Conservation (phyloP, 1,140 invertebrate genomes). For the Thaumetopoea pityocampa region DNA sequence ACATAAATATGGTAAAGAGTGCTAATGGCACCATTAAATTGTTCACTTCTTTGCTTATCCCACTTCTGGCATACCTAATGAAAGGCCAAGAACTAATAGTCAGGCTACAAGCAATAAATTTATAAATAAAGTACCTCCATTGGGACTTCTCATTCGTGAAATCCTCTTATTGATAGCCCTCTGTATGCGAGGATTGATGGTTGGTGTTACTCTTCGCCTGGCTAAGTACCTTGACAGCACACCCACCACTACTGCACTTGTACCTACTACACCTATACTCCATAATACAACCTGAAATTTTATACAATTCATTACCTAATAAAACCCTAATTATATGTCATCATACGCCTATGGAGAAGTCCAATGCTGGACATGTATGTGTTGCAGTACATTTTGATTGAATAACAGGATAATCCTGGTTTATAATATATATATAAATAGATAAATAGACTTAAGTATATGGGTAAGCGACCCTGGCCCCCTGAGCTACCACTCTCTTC, state of each 20-base stretch:
- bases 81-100: too few relatives aligned
- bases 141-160: slow-evolving; percentile 79
- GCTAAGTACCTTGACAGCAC: slow-evolving; percentile 79
- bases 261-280: slow-evolving; percentile 72
- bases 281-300: slow-evolving; percentile 69
- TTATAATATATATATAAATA: too few relatives aligned
- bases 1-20: too few relatives aligned
- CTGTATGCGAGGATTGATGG: slow-evolving; percentile 70
- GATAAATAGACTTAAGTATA: too few relatives aligned
- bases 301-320: neutral
- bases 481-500: too few relatives aligned
- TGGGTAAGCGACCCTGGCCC: too few relatives aligned
- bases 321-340: neutral
- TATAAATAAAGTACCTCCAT: slow-evolving; percentile 67
- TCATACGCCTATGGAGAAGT: neutral
- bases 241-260: slow-evolving; percentile 78
- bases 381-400: too few relatives aligned
- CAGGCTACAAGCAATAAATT: too few relatives aligned
- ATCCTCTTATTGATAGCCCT: slow-evolving; percentile 75
- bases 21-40: too few relatives aligned
- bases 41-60: too few relatives aligned
- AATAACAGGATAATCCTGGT: too few relatives aligned
- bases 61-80: too few relatives aligned
- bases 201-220: slow-evolving; percentile 75
- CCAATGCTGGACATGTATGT: neutral